phyloP scores from a whole-genome alignment of 2,113 vertebrate species.

The Podilymbus podiceps region DNA sequence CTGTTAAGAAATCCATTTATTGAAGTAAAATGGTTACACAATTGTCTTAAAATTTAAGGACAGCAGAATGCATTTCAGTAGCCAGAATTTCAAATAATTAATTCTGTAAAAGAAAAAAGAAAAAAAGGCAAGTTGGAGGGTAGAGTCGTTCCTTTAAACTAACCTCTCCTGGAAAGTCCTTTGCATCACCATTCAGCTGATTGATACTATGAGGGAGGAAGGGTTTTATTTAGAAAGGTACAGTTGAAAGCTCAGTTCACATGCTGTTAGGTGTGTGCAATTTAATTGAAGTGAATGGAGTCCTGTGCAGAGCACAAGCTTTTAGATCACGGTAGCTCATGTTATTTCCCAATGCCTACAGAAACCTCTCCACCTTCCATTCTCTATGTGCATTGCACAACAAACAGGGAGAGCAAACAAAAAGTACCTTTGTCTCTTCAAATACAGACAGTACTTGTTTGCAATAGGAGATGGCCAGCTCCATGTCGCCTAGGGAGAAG shows the following conservation, averaged over 20 bases:
- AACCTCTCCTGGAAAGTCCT: not conserved
- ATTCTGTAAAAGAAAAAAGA: not conserved
- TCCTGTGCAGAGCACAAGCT: not conserved
- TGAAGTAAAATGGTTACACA: not conserved
- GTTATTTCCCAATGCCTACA: not conserved
- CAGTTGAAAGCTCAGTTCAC: not conserved
- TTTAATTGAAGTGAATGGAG: not conserved
- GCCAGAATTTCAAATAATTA: not conserved
- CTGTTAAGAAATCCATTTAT: not conserved
- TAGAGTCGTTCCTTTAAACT: not conserved
- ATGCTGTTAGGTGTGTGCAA: not conserved
- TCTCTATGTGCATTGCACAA: not conserved
- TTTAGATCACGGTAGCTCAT: not conserved
- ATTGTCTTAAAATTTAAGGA: not conserved
- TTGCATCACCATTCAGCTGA: not conserved
- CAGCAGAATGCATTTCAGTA: not conserved
- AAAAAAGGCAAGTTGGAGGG: not conserved
- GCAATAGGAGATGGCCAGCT: not conserved
- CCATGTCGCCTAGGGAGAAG: not conserved
- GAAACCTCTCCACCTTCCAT: not conserved
- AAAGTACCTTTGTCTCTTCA: slow-evolving; percentile 56
- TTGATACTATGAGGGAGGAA: not conserved
- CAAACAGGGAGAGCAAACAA: slow-evolving; percentile 38
- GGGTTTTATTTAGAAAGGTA: not conserved
- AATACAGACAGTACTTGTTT: slow-evolving; percentile 51